Conservation (phyloP, 1,140 invertebrate genomes). For the Drosophila athabasca region DNA sequence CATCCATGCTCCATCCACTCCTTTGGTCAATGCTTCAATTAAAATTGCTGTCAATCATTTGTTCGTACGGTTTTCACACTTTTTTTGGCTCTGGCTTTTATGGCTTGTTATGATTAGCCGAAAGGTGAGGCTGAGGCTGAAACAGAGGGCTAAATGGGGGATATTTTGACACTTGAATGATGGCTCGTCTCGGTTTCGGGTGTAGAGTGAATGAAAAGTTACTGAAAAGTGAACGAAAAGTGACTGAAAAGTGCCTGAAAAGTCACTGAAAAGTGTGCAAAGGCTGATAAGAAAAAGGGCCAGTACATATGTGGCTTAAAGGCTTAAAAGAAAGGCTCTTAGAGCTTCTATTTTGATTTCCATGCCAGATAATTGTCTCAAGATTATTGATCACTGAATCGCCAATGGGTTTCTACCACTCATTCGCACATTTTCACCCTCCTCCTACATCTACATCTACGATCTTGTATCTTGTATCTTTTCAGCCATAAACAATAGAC, state of each 20-base stretch:
- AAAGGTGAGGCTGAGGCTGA: slow-evolving; percentile 29
- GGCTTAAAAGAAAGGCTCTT: no score
- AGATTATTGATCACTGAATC: no score
- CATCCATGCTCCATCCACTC: slow-evolving; percentile 27
- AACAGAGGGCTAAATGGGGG: slow-evolving; percentile 31
- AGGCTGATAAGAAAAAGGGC: neutral
- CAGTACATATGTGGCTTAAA: no score
- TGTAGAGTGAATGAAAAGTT: neutral
- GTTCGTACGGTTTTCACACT: slow-evolving; percentile 16
- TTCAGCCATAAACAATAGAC: no score
- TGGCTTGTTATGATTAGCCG: slow-evolving; percentile 58
- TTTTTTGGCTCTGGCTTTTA: slow-evolving; percentile 27
- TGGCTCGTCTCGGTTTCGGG: no score
- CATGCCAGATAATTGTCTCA: no score
- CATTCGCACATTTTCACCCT: no score
- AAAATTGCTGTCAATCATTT: slow-evolving; percentile 74
- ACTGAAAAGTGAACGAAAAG: no score
- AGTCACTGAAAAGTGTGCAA: neutral
- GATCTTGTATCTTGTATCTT: no score
- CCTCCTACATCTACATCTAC: no score
- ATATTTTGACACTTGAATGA: slow-evolving; percentile 42
- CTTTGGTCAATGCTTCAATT: slow-evolving; percentile 72
- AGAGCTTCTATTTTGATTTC: no score
- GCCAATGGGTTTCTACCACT: no score
- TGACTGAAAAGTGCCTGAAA: neutral